Percentiles rank a stretch among this genome's conserved stretches.
phyloP scores from a whole-genome alignment of 2,113 vertebrate species.

The Natator depressus region DNA sequence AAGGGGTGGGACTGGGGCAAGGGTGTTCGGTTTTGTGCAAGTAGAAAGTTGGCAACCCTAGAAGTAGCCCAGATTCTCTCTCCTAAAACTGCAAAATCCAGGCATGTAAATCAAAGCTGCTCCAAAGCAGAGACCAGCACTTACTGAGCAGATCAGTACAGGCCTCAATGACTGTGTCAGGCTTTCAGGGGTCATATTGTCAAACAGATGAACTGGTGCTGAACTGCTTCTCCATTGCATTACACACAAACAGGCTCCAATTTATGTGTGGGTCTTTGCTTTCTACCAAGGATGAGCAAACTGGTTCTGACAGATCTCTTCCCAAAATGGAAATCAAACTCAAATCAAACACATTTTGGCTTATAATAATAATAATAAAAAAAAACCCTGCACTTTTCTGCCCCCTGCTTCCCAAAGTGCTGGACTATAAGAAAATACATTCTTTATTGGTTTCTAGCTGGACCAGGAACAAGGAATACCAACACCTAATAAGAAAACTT shows the following conservation, averaged over 20 bases:
- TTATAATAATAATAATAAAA: not conserved
- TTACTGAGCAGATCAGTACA: slow-evolving; percentile 64
- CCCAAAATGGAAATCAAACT: slow-evolving; percentile 12
- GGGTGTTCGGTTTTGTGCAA: too few relatives aligned
- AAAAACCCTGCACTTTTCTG: not conserved
- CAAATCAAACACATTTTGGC: not conserved
- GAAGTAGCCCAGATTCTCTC: slow-evolving; percentile 44
- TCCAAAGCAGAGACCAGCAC: slow-evolving; percentile 67
- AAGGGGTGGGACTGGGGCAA: too few relatives aligned
- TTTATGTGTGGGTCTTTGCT: slow-evolving; percentile 43
- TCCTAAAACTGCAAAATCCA: slow-evolving; percentile 61
- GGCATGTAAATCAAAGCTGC: slow-evolving; percentile 70
- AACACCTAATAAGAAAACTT: not conserved
- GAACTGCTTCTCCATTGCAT: slow-evolving; percentile 61
- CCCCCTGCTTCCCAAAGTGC: not conserved
- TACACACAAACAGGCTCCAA: slow-evolving; percentile 39
- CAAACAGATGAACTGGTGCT: slow-evolving; percentile 73
- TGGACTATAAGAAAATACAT: not conserved
- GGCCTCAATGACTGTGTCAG: slow-evolving; percentile 63
- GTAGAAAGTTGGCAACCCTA: not conserved
- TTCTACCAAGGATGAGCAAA: slow-evolving; percentile 37
- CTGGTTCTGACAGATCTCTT: not conserved
- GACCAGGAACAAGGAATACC: not conserved
- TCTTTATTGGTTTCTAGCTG: not conserved
- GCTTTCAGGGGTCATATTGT: slow-evolving; percentile 65